Base-by-base conservation (phyloP, 2,888 invertebrate genomes). In the Pristionchus fissidentatus region DNA sequence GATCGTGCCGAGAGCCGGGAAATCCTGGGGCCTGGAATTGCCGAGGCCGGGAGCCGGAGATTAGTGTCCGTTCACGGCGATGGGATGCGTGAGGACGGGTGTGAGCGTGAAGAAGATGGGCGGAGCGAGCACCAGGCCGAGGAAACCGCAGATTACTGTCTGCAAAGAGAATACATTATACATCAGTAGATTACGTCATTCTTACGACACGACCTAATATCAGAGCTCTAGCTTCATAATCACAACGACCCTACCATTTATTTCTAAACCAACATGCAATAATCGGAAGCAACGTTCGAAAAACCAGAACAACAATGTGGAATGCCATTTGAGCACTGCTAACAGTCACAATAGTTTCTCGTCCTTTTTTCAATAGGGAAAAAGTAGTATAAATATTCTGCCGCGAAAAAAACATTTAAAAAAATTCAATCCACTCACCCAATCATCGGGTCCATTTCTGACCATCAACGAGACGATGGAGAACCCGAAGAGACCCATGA, bases 81-180 rank as follows among this genome's bases (percentile, higher is more conserved):
- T 81, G 52, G 90, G 90, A 83, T 87, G 86, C 13, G 87, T 88
- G 81, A 90, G 85, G 2, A 89, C 86, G 43, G 90, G 85, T 2
- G 90, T 90, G 57, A 88, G 41, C 13, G 90, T 66, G 86, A 90
- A 90, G 84, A 89, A 88, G 62, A 88, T 52, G 26, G 87, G 84
- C 19, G 91, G 91, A 32, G 87, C 49, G 10, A 90, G 90, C 62
- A 90, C 86, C 41, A 85, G 83, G 57, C 62, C 85, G 29, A 88
- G 83, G 13, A 86, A 38, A 3, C 32, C 22, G 26, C 43, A n/a
- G 70, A 70, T 70, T 3, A 41, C 70, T 3, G 26, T 26, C 70
- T 70, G 70, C 22, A 0, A 13, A 70, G 4, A 70, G 1, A n/a
- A 3, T 32, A 29, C 13, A 5, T 49, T n/a, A 19, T 62, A 52